Evolutionary conservation across 37 sponge, comb jelly and placozoan genomes (phyloP).

Genomic region (Agelas oroides): DNA sequence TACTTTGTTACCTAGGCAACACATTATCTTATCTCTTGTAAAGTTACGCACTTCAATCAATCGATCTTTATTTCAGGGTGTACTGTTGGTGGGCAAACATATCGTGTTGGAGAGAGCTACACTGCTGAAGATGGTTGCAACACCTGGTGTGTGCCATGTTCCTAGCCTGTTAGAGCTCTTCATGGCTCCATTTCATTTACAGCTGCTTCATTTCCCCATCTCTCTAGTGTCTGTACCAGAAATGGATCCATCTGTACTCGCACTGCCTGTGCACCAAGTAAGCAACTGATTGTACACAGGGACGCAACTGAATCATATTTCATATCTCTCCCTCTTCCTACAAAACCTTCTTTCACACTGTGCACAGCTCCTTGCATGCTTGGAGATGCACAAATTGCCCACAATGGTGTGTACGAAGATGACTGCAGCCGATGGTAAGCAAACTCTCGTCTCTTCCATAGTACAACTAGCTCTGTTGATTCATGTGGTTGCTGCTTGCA

Average conservation of each 20-base stretch:
- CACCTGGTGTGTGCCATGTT: constrained; percentile 30
- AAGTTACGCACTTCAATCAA: not conserved
- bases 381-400: not conserved
- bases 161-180: not conserved
- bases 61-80: constrained; percentile 1
- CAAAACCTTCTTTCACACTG: not conserved
- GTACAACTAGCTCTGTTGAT: too few relatives aligned
- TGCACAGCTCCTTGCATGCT: not conserved
- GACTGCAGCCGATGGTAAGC: constrained; percentile 22
- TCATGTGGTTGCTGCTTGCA: too few relatives aligned
- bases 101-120: constrained; percentile 10
- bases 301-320: too few relatives aligned
- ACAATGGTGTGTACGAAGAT: not conserved
- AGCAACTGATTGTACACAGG: too few relatives aligned
- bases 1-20: too few relatives aligned
- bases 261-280: not conserved
- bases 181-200: too few relatives aligned
- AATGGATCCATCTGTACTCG: constrained; percentile 3
- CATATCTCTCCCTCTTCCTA: too few relatives aligned
- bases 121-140: constrained; percentile 33
- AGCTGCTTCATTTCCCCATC: too few relatives aligned
- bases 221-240: too few relatives aligned
- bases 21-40: too few relatives aligned
- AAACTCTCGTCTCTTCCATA: too few relatives aligned
- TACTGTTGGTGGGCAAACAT: not conserved